Percentiles rank a stretch among this genome's conserved stretches.
phyloP scores from a whole-genome alignment of 64 coral and sea anemone species.

The Dendrophyllia cribrosa region DNA sequence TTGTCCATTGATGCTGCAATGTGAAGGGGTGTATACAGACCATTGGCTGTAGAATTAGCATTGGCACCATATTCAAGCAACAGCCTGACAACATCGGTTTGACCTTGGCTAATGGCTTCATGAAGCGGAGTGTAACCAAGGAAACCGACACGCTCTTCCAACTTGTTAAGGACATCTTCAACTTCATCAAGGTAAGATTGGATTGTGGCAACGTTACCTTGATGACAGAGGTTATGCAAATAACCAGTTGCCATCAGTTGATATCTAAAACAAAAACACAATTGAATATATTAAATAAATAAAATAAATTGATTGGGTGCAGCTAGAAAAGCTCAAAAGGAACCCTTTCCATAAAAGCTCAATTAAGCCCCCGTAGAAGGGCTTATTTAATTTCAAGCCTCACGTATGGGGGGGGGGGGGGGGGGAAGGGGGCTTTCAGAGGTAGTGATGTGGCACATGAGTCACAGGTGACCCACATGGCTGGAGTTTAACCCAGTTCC shows the following conservation, averaged over 20 bases:
- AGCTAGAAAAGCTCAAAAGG: no score
- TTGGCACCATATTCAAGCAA: slow-evolving; percentile 85
- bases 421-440: no score
- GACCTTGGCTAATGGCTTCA: slow-evolving; percentile 74
- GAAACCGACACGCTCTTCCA: slow-evolving; percentile 92
- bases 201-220: slow-evolving; percentile 63
- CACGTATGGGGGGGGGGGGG: no score
- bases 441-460: no score
- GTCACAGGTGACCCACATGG: no score
- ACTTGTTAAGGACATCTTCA: slow-evolving; percentile 27
- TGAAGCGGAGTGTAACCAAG: slow-evolving; percentile 98
- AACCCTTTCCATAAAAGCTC: no score
- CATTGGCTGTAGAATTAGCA: slow-evolving; percentile 88
- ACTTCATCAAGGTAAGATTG: slow-evolving; percentile 57
- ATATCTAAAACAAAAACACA: no score
- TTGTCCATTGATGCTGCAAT: slow-evolving; percentile 93
- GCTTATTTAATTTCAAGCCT: no score
- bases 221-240: slow-evolving; percentile 75
- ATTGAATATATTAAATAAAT: no score
- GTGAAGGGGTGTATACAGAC: slow-evolving; percentile 91
- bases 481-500: no score
- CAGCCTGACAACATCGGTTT: slow-evolving; percentile 71
- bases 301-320: no score
- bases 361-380: no score
- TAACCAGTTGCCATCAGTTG: slow-evolving; percentile 34